Evolutionary conservation across 2,113 vertebrate species (phyloP).

Genomic region (Cephalopterus ornatus): DNA sequence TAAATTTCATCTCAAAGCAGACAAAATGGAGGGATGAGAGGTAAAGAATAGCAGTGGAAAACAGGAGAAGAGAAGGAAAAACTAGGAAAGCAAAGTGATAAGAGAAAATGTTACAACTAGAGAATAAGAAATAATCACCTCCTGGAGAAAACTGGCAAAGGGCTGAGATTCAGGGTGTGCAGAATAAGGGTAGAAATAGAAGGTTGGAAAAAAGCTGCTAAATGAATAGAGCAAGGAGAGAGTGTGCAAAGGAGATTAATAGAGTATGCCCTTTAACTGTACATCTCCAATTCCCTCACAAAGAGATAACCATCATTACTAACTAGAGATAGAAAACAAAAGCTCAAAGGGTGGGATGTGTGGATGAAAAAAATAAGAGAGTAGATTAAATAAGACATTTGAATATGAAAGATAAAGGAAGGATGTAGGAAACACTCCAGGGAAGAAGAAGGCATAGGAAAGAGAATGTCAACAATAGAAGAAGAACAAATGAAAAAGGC

Average conservation of each 20-base stretch:
- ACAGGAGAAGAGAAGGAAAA: neutral
- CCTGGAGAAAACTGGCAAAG: neutral
- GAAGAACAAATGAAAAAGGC: neutral
- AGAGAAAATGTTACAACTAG: neutral
- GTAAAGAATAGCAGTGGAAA: neutral
- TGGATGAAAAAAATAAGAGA: neutral
- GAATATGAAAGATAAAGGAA: neutral
- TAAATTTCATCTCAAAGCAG: neutral
- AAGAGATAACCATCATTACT: neutral
- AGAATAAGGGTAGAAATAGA: neutral
- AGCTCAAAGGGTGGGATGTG: neutral
- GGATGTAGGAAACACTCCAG: neutral
- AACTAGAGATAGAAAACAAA: neutral
- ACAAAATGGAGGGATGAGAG: neutral
- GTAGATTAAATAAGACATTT: neutral
- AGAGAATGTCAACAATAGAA: neutral
- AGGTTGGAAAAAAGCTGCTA: neutral
- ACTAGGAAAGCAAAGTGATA: neutral
- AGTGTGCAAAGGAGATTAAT: neutral
- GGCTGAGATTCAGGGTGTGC: neutral
- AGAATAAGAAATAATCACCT: neutral
- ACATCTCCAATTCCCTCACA: neutral
- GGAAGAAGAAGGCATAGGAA: neutral
- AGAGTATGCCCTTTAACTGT: neutral
- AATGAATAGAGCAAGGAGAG: neutral